Conservation (phyloP, 2,888 invertebrate species). For the Lithophane socia region DNA sequence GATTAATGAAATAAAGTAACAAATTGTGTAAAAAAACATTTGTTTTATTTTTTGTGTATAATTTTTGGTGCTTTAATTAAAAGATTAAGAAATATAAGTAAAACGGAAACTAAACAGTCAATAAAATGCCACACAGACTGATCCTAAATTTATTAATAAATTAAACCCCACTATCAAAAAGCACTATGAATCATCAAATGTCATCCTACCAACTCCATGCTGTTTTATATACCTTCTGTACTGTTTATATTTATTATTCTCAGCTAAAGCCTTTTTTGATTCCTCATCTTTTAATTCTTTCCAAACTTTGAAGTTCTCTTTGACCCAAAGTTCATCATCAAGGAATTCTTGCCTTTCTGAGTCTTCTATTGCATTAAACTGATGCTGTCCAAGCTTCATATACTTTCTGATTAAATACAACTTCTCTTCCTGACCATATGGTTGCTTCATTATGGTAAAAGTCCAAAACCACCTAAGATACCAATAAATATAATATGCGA, state of each 20-base stretch:
- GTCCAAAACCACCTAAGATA: conserved; percentile 95
- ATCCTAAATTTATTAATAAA: conserved; percentile 60
- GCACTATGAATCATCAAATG: conserved; percentile 94
- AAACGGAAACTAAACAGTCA: conserved; percentile 47
- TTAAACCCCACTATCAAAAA: conserved; percentile 48
- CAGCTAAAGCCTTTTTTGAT: conserved; percentile 95
- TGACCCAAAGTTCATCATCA: conserved; percentile 94
- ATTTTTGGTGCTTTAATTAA: conserved; percentile 58
- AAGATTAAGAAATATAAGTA: conserved; percentile 44
- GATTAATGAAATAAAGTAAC: conserved; percentile 85
- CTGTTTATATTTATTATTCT: conserved; percentile 96
- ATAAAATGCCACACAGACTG: conserved; percentile 50
- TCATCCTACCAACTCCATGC: conserved; percentile 96
- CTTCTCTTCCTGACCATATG: conserved; percentile 96
- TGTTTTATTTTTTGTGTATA: conserved; percentile 78
- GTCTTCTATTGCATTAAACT: conserved; percentile 94
- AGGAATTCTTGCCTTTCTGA: conserved; percentile 93
- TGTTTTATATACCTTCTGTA: conserved; percentile 97
- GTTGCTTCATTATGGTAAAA: conserved; percentile 93
- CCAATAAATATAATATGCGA: conserved; percentile 93
- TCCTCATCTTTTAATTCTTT: conserved; percentile 96
- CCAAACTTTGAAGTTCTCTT: conserved; percentile 95
- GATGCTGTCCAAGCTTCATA: conserved; percentile 93
- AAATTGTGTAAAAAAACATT: conserved; percentile 83
- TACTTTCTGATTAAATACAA: conserved; percentile 95